phyloP scores from a whole-genome alignment of 2,113 vertebrate genomes.

The Nesospiza acunhae region DNA sequence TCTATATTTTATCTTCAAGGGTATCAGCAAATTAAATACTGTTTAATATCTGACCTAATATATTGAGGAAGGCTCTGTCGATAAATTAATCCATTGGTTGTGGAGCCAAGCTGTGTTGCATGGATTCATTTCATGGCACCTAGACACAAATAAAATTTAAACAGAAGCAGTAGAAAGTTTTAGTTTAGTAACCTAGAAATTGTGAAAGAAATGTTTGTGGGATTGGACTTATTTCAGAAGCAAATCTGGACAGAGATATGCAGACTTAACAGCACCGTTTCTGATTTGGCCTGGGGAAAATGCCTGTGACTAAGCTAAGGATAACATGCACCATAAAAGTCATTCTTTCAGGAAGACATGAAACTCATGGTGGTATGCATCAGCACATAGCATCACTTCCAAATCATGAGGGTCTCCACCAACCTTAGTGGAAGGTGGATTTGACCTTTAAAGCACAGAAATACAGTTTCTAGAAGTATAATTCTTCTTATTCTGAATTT shows the following conservation, averaged over 20 bases:
- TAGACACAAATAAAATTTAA: neutral
- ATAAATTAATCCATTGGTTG: neutral
- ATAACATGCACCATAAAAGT: neutral
- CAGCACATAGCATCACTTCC: conserved; percentile 26
- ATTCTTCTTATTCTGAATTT: conserved; percentile 66
- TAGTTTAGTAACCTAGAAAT: neutral
- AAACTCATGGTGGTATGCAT: neutral
- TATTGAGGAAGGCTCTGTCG: neutral
- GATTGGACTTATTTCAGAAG: neutral
- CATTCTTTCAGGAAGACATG: neutral
- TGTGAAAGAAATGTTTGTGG: neutral
- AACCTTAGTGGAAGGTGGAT: conserved; percentile 49
- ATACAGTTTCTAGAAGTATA: conserved; percentile 68
- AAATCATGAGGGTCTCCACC: conserved; percentile 19
- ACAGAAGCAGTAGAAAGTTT: neutral
- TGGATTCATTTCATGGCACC: neutral
- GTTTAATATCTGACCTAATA: neutral
- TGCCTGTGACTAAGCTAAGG: neutral
- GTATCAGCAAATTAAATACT: neutral
- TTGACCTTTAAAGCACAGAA: conserved; percentile 74
- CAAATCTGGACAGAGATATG: neutral
- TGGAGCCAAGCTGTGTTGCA: neutral
- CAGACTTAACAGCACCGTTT: neutral
- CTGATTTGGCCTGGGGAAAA: neutral
- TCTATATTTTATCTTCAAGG: neutral